Percentiles rank a stretch among this genome's conserved stretches.
These are phyloP conservation scores for Natator depressus DNA, from an alignment of 2,113 vertebrate species.

Conservation along the genomic window DNA sequence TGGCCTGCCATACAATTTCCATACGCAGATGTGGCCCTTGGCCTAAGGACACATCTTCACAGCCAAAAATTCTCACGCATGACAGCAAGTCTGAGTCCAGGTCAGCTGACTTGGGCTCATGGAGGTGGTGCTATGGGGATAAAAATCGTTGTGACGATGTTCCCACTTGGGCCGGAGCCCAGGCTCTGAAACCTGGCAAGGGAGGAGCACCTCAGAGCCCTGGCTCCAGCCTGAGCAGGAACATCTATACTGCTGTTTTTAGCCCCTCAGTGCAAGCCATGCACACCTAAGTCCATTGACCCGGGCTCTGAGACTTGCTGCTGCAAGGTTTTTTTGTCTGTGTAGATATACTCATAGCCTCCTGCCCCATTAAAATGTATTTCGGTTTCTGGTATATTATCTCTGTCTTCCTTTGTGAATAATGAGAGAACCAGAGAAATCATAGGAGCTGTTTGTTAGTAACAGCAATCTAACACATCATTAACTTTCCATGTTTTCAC, in stretches of 20 bases:
- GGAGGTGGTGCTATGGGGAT: neutral
- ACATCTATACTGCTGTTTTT: neutral
- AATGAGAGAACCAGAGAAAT: neutral
- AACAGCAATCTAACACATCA: neutral
- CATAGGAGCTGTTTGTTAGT: neutral
- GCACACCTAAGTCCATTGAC: neutral
- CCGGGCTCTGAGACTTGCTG: neutral
- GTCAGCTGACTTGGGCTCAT: neutral
- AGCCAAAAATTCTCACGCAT: neutral
- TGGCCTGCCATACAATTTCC: too few relatives aligned
- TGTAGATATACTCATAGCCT: neutral
- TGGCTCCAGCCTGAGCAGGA: neutral
- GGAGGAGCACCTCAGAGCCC: neutral
- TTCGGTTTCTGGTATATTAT: neutral
- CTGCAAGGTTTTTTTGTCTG: neutral
- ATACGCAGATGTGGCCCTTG: too few relatives aligned
- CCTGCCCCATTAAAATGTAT: neutral
- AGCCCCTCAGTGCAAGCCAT: neutral
- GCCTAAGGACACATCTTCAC: neutral
- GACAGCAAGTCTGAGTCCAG: neutral
- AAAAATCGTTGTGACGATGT: neutral
- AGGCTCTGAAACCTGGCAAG: neutral
- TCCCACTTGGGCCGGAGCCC: neutral
- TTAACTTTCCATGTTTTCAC: neutral
- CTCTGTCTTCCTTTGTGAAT: neutral